Percentiles rank a stretch among this genome's conserved stretches.
These are phyloP conservation scores for Eciton burchellii DNA, from an alignment of 1,140 invertebrate species.

Conservation along the genomic window DNA sequence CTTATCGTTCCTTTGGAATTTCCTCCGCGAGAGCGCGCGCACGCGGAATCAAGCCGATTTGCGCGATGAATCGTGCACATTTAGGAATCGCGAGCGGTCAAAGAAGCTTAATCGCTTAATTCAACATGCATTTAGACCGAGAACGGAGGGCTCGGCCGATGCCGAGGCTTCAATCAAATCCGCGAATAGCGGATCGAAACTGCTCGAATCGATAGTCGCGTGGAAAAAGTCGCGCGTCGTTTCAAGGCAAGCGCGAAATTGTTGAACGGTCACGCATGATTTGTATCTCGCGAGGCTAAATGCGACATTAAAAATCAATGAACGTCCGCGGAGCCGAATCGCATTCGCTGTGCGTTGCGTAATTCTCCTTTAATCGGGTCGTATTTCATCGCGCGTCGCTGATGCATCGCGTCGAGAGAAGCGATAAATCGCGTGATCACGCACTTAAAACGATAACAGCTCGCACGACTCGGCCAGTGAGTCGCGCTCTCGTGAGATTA, in stretches of 20 bases:
- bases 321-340: slow-evolving; percentile 21
- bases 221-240: not conserved
- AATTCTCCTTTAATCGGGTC: slow-evolving; percentile 32
- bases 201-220: not conserved
- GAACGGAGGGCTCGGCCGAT: not conserved
- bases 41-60: not conserved
- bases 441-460: not conserved
- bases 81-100: not conserved
- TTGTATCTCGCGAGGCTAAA: slow-evolving; percentile 34
- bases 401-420: not conserved
- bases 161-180: not conserved
- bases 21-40: not conserved
- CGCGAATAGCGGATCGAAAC: slow-evolving; percentile 1
- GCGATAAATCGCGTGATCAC: not conserved
- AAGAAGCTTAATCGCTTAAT: not conserved
- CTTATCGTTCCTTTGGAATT: not conserved
- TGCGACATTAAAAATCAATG: too few species aligned
- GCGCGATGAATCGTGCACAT: too few species aligned
- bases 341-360: not conserved
- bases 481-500: not conserved
- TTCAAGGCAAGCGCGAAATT: slow-evolving; percentile 23
- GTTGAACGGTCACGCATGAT: slow-evolving; percentile 25
- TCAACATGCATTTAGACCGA: not conserved
- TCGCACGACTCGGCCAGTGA: not conserved
- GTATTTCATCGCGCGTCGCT: too few species aligned